Base-by-base conservation (phyloP, 30 jellyfish, hydroid and myxozoan species). In the Aurelia sp. region DNA sequence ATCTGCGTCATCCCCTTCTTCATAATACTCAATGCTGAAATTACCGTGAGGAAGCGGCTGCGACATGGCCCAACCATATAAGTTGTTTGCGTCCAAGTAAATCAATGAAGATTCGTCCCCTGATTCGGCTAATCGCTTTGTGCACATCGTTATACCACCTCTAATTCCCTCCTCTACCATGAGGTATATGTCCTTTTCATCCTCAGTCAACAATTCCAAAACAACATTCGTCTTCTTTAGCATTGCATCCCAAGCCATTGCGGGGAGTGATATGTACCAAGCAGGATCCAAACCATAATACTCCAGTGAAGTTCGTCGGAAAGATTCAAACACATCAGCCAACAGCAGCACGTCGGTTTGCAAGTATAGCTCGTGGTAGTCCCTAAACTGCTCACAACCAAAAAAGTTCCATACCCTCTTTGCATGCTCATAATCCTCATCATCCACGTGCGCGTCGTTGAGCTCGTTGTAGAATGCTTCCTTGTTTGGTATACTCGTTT, bases 281-380 rank as follows among this genome's bases (percentile, higher is more conserved):
- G 93, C 93, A 20, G 96, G 96, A 57, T 86, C 96, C 17, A 86
- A 48, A 0, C 33, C 19, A 51, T 76, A 86, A 21, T 62, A 4
- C 12, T 61, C 30, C 1, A 57, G 62, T 12, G 89, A 60, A 13
- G 74, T 66, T 10, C 66, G 64, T 64, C 93, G 62, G 44, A 77
- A 86, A 4, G 74, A 27, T 62, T 73, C 92, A 74, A 85, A 85
- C 12, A 85, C 91, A 30, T 73, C 91, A 3, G 90, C 1, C 2
- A 83, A 80, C 4, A 81, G 48, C n/a, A 81, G 0, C 47, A 83
- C 92, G 30, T 82, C 92, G 8, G 92, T 41, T 4, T 15, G 33
- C 65, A 67, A 19, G 47, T 82, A 82, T 0, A 72, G 55, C 17
- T 85, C 86, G 27, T 85, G 94, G 41, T 73, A 85, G 9, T 85